Evolutionary conservation across 1,140 invertebrate genomes (phyloP).

Genomic region (Psix sp.): DNA sequence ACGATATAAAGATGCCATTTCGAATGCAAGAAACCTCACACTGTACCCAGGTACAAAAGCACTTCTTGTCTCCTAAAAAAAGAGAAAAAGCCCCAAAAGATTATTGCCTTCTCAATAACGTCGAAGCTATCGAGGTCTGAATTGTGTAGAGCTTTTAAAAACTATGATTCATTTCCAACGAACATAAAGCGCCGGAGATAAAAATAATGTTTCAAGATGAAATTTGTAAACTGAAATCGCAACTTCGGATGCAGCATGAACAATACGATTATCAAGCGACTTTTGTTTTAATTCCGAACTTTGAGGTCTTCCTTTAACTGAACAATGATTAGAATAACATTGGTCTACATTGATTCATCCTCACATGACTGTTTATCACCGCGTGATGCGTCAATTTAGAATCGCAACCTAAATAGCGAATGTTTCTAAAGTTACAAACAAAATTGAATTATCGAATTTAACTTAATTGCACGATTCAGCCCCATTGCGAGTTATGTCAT

Average conservation of each 20-base stretch:
- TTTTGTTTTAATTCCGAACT: slow-evolving; percentile 14
- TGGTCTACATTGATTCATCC: slow-evolving; percentile 49
- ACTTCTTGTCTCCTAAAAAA: no score
- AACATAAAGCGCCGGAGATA: no score
- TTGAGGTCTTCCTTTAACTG: slow-evolving; percentile 8
- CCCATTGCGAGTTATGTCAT: no score
- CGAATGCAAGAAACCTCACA: slow-evolving; percentile 65
- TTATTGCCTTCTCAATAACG: no score
- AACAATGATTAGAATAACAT: slow-evolving; percentile 46
- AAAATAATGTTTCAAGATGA: no score
- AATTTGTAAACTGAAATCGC: no score
- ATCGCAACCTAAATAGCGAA: slow-evolving; percentile 26
- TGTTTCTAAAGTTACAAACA: slow-evolving; percentile 24
- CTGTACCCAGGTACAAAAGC: slow-evolving; percentile 66
- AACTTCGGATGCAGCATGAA: no score
- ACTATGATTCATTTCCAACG: no score
- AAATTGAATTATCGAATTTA: slow-evolving; percentile 35
- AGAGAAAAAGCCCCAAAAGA: no score
- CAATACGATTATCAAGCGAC: no score
- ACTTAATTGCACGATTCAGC: slow-evolving; percentile 13
- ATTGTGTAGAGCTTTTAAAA: no score
- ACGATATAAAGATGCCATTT: slow-evolving; percentile 66
- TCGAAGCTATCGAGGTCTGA: no score
- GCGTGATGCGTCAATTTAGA: slow-evolving; percentile 40
- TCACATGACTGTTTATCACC: slow-evolving; percentile 22